Evolutionary conservation across 1,140 invertebrate species (phyloP).

Genomic region (Drosophila pandora): DNA sequence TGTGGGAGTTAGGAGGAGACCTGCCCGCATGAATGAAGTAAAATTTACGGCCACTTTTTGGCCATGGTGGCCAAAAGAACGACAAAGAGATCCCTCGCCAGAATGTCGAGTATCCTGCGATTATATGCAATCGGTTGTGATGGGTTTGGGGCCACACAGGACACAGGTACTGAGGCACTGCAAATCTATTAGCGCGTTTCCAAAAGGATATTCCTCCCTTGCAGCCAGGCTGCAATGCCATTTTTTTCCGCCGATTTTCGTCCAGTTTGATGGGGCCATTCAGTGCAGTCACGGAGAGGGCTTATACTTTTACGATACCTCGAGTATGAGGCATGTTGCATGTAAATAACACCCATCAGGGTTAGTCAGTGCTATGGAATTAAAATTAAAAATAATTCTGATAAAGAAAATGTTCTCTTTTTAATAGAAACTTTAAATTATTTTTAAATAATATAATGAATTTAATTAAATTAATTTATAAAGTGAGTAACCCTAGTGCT

Average conservation of each 20-base stretch:
- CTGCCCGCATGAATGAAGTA: conserved; percentile 62
- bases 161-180: conserved; percentile 13
- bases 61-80: conserved; percentile 52
- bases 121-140: conserved; percentile 56
- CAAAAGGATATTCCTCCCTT: conserved; percentile 17
- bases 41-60: conserved; percentile 69
- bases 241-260: conserved; percentile 1
- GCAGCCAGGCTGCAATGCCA: conserved; percentile 19
- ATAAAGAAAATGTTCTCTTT: not conserved
- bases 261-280: conserved; percentile 24
- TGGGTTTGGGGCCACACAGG: conserved; percentile 12
- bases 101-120: conserved; percentile 40
- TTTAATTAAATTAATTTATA: not conserved
- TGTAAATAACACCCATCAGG: conserved; percentile 23
- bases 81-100: conserved; percentile 27
- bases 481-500: not conserved
- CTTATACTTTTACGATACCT: conserved; percentile 14
- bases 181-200: conserved; percentile 66
- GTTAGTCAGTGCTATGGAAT: not conserved
- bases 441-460: no score
- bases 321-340: conserved; percentile 14
- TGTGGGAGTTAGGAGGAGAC: conserved; percentile 10
- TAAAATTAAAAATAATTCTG: not conserved
- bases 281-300: conserved; percentile 17
- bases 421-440: no score